A percentile compares a stretch with the other conserved stretches of the same genome.
Evolutionary conservation across 2,113 vertebrate genomes (phyloP).

Genomic region (Notiomystis cincta): DNA sequence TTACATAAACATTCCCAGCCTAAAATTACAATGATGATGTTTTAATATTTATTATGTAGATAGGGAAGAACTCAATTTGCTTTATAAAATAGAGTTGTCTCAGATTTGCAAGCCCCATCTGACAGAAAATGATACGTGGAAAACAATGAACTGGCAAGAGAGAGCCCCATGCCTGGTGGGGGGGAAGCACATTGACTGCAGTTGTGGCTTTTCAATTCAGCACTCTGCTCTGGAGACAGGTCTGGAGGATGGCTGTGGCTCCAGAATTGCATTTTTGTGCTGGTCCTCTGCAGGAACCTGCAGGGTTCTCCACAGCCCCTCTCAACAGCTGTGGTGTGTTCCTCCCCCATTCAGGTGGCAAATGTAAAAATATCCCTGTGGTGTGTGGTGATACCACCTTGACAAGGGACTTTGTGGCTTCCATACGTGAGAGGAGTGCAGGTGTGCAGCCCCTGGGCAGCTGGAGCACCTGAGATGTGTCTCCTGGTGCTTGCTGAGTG

Average conservation of each 20-base stretch:
- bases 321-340: not conserved
- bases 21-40: not conserved
- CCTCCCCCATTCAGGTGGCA: not conserved
- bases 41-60: constrained; percentile 42
- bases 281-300: not conserved
- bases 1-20: constrained; percentile 14
- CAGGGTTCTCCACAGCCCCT: not conserved
- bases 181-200: fast-evolving
- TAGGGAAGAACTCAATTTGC: not conserved
- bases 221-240: too few species aligned
- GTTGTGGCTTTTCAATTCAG: not conserved
- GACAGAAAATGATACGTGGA: not conserved
- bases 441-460: not conserved
- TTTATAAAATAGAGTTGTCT: not conserved
- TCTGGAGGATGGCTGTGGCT: not conserved
- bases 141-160: not conserved
- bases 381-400: not conserved
- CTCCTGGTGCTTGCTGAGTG: not conserved
- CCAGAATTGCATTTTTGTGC: not conserved
- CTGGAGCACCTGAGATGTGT: not conserved
- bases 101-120: not conserved
- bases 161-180: not conserved
- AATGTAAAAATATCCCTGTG: too few species aligned
- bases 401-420: not conserved
- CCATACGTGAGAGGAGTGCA: not conserved